A percentile compares a stretch with the other conserved stretches of the same genome.
phyloP scores from a whole-genome alignment of 2,797 vertebrate genomes.

The Sebastiscus tertius region DNA sequence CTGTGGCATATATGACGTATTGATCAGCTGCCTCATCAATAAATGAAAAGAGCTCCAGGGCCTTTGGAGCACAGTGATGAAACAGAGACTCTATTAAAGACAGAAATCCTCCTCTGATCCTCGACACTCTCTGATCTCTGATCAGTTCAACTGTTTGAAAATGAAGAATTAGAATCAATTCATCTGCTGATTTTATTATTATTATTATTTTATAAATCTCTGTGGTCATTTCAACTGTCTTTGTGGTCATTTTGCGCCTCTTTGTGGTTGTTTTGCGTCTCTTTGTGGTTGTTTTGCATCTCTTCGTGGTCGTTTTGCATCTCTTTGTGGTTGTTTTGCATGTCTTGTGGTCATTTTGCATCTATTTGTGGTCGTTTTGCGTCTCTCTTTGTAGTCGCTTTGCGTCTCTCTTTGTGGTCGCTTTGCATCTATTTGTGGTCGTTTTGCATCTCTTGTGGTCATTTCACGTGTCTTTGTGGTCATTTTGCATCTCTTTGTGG shows the following conservation, averaged over 20 bases:
- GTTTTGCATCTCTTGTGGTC: neutral
- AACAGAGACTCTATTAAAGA: neutral
- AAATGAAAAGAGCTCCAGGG: neutral
- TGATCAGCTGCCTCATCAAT: conserved; percentile 34
- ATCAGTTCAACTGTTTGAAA: neutral
- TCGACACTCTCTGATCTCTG: conserved; percentile 1
- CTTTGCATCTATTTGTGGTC: neutral
- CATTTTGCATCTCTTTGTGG: neutral
- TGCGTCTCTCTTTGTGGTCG: neutral
- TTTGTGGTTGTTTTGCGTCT: neutral
- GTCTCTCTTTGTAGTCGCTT: neutral
- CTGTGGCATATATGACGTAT: conserved; percentile 5
- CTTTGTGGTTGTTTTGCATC: neutral
- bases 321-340: neutral
- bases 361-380: neutral
- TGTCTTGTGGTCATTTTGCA: neutral
- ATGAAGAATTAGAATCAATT: neutral
- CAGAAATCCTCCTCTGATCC: conserved; percentile 7
- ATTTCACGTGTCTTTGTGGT: neutral
- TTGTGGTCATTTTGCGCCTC: neutral
- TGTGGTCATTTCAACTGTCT: neutral
- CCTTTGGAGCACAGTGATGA: neutral
- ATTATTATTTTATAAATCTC: neutral
- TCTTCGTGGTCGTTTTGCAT: neutral
- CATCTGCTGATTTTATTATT: neutral